phyloP scores from a whole-genome alignment of 2,113 vertebrate genomes.

The Xiphias gladius region DNA sequence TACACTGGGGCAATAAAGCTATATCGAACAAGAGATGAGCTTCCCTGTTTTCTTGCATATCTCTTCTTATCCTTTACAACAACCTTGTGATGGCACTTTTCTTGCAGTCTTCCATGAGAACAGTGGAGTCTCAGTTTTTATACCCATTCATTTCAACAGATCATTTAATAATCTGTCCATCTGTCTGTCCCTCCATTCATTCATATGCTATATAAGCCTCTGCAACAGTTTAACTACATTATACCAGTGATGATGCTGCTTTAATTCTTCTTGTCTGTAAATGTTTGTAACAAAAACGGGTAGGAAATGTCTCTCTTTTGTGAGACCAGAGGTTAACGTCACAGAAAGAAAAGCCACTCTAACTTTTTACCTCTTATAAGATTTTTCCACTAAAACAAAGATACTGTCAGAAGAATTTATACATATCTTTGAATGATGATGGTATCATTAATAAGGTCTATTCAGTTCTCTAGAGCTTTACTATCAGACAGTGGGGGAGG shows the following conservation, averaged over 20 bases:
- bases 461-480: neutral
- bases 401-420: neutral
- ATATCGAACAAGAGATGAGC: slow-evolving; percentile 2
- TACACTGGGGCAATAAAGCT: neutral
- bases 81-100: neutral
- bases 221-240: neutral
- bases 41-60: neutral
- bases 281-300: neutral
- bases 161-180: neutral
- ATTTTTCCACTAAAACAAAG: neutral
- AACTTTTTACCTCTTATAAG: too few species aligned
- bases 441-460: too few species aligned
- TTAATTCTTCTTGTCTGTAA: neutral
- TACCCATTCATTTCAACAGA: neutral
- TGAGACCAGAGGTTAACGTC: neutral
- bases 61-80: neutral
- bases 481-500: neutral
- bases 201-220: neutral
- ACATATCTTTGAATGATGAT: neutral
- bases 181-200: neutral
- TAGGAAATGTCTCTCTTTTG: neutral
- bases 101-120: neutral
- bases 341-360: neutral
- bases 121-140: too few species aligned
- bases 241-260: neutral